Evolutionary conservation across 2,797 vertebrate species (phyloP).

Genomic region (Corythornis leucogaster): DNA sequence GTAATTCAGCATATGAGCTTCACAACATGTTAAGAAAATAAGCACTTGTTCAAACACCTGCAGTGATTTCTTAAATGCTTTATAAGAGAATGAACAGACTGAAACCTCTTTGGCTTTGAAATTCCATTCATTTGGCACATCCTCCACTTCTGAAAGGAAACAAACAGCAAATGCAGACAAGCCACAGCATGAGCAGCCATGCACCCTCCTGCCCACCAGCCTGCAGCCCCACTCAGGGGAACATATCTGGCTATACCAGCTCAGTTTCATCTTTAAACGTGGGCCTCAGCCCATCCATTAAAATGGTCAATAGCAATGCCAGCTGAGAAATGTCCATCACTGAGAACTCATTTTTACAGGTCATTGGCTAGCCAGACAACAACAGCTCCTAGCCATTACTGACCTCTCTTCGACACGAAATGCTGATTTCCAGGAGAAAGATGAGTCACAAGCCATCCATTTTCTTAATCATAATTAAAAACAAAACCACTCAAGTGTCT

Average conservation of each 20-base stretch:
- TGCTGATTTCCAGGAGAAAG: neutral
- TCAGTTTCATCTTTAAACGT: neutral
- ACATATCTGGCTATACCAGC: neutral
- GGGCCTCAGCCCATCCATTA: slow-evolving; percentile 17
- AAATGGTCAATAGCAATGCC: slow-evolving; percentile 29
- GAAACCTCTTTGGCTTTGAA: slow-evolving; percentile 34
- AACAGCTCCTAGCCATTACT: slow-evolving; percentile 63
- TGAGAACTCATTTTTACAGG: slow-evolving; percentile 52
- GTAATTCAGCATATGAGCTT: neutral
- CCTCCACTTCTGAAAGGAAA: slow-evolving; percentile 3
- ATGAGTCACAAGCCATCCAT: neutral
- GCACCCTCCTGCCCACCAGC: neutral
- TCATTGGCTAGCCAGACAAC: slow-evolving; percentile 60
- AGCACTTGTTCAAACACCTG: neutral
- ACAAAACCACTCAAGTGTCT: neutral
- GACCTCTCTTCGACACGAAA: slow-evolving; percentile 8
- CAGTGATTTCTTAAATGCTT: neutral
- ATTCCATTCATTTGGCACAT: slow-evolving; percentile 18
- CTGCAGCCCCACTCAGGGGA: neutral
- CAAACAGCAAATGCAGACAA: neutral
- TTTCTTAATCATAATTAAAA: slow-evolving; percentile 19
- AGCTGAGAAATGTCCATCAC: slow-evolving; percentile 29
- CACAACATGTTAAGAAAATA: neutral
- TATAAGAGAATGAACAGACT: neutral
- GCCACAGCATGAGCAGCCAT: neutral